Evolutionary conservation across 2,113 vertebrate genomes (phyloP), one percentile per base, ranked within the genome.

Genomic region (Phrynosoma platyrhinos): DNA sequence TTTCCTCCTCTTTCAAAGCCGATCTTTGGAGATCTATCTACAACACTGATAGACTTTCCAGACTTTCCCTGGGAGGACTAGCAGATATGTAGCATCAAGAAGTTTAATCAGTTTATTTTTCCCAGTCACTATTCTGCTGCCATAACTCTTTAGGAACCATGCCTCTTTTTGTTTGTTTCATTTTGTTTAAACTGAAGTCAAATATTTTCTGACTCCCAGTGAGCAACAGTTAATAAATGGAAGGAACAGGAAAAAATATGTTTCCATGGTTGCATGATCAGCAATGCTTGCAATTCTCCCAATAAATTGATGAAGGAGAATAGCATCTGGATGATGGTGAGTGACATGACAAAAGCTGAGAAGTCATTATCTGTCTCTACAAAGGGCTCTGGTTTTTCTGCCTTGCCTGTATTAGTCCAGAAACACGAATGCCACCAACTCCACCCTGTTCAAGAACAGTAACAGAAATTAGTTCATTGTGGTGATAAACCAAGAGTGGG

Each of bases 221-320:
- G 32, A 83, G 62, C 58, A 52, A 36, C 42, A 14, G 47, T 69
- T 71, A 55, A 88, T 78, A 77, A 78, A 66, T 55, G 32, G 77
- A 55, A 86, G 66, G 9, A n/a, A 66, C 53, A 40, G 20, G 53
- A 68, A 77, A 69, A 88, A 83, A 77, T 52, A 68, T 68, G 72
- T 88, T 79, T 30, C 75, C 75, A 84, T 84, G 87, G 81, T 58
- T 79, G 58, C 9, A 78, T 42, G 40, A 83, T 88, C 53, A 69
- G 47, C 62, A 68, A 6, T 83, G 23, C 6, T 53, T 69, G n/a
- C 47, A 40, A 40, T 58, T 47, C 12, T 69, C 64, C 74, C 32
- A 83, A 88, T 40, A 40, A 16, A 83, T 68, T 77, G 71, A 76
- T 62, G 68, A 68, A 83, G 64, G 64, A 58, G 75, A 66, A 78